Evolutionary conservation across 2,113 vertebrate genomes (phyloP).

Genomic region (Amblyornis subalaris): DNA sequence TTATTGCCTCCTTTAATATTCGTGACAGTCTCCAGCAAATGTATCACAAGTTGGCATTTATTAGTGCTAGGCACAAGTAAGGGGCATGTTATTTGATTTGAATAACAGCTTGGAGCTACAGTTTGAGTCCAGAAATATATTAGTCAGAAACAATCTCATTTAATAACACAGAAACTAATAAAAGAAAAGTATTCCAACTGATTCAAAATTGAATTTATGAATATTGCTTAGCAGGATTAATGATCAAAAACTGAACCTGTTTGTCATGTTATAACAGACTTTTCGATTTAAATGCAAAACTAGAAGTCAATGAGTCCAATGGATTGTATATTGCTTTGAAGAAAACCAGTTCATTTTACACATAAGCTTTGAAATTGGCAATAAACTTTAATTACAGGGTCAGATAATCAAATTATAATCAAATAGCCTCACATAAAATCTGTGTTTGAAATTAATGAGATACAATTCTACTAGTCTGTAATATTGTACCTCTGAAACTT

Average conservation of each 20-base stretch:
- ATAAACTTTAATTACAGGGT: conserved; percentile 83
- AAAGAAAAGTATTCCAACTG: conserved; percentile 92
- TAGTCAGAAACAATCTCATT: conserved; percentile 99
- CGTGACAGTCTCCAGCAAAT: conserved; percentile 88
- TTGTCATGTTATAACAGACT: conserved; percentile 82
- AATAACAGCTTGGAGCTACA: conserved; percentile 96
- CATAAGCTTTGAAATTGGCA: conserved; percentile 73
- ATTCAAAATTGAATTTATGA: conserved; percentile 99
- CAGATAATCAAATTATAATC: conserved; percentile 82
- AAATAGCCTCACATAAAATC: conserved; percentile 76
- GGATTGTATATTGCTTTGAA: conserved; percentile 73
- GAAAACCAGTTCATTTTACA: conserved; percentile 76
- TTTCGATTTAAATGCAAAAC: conserved; percentile 83
- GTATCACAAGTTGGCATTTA: conserved; percentile 98
- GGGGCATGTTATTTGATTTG: conserved; percentile 99
- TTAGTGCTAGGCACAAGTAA: conserved; percentile 97
- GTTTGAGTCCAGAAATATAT: conserved; percentile 94
- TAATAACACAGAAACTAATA: conserved; percentile 99
- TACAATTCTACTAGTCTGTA: conserved; percentile 68
- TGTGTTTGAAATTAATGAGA: conserved; percentile 80
- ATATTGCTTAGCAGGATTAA: conserved; percentile 94
- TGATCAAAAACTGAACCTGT: conserved; percentile 86
- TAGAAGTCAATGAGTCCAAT: conserved; percentile 70
- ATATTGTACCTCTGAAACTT: conserved; percentile 66
- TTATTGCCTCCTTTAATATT: conserved; percentile 86